Base-by-base conservation (phyloP, 2,888 invertebrate genomes). In the Volucella inflata region DNA sequence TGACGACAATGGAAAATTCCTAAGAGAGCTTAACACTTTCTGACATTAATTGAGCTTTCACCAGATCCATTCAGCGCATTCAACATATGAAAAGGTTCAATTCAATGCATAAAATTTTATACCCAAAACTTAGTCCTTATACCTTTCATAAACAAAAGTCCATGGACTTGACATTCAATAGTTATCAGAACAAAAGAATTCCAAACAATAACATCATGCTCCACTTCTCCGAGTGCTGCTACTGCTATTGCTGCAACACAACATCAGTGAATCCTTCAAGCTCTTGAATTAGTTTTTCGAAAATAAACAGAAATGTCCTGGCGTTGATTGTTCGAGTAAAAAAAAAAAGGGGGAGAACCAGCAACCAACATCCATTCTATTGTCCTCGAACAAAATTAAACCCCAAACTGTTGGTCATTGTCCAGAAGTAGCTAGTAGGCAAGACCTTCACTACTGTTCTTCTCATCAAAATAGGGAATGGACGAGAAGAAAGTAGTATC, bases 301-400 rank as follows among this genome's bases (percentile, higher is more conserved):
- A 62, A 62, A 36, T 46, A 44, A 65, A 71, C 55, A 71, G 42
- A 71, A 55, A 65, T 64, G 14, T 64, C 59, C 65, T 60, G 65
- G 14, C 59, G 38, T 51, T 65, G 74, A 67, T 48, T 70, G 53
- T 16, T 21, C n/a, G 53, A 16, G 16, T n/a, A 11, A 16, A 36
- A 16, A 60, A 60, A n/a, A n/a, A n/a, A n/a, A n/a, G n/a, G n/a
- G 46, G 46, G 65, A 62, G 46, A 40, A 16, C 64, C 21, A 57
- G 36, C 17, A 40, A 53, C 51, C 51, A 67, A 60, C 48, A 68
- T 44, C 42, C 42, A 30, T 30, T 62, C 62, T 51, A 64, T 75
- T 75, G 67, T 75, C 48, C 51, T 60, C 38, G 38, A 68, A 48
- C 62, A 50, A 68, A 74, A 80, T 80, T 42, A 80, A 74, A 74